Evolutionary conservation across 2,113 vertebrate genomes (phyloP).

Genomic region (Corythornis cristatus): DNA sequence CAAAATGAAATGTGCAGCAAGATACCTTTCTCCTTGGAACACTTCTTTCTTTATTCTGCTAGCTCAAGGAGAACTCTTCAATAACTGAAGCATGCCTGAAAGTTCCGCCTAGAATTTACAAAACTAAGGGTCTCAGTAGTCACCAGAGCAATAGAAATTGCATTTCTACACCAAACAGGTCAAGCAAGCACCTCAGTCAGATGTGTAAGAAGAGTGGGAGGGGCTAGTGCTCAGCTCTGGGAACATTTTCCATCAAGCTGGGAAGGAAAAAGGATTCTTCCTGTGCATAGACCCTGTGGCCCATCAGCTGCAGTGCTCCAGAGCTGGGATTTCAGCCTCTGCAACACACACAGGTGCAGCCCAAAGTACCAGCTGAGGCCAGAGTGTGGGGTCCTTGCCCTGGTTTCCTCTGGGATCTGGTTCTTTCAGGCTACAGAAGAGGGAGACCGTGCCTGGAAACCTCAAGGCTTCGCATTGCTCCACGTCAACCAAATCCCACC

Average conservation of each 20-base stretch:
- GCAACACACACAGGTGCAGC: neutral
- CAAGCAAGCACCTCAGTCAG: neutral
- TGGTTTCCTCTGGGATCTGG: neutral
- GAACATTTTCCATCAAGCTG: neutral
- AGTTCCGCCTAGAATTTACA: neutral
- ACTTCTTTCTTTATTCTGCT: neutral
- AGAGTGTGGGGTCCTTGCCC: rapidly evolving
- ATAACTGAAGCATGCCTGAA: constrained; percentile 14
- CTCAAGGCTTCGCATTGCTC: neutral
- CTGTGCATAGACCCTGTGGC: neutral
- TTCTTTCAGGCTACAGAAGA: neutral
- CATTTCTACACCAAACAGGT: neutral
- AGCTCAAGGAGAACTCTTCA: neutral
- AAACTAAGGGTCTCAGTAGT: neutral
- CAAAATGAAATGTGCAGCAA: constrained; percentile 19
- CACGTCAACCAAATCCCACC: neutral
- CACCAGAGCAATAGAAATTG: neutral
- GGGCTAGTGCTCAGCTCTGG: neutral
- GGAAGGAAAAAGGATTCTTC: neutral
- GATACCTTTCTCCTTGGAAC: neutral
- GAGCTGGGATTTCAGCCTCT: neutral
- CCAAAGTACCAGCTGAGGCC: neutral
- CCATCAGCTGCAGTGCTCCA: neutral
- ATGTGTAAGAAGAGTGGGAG: neutral
- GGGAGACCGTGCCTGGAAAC: neutral